Conservation (phyloP, 2,888 invertebrate species). For the Teleogryllus oceanicus region DNA sequence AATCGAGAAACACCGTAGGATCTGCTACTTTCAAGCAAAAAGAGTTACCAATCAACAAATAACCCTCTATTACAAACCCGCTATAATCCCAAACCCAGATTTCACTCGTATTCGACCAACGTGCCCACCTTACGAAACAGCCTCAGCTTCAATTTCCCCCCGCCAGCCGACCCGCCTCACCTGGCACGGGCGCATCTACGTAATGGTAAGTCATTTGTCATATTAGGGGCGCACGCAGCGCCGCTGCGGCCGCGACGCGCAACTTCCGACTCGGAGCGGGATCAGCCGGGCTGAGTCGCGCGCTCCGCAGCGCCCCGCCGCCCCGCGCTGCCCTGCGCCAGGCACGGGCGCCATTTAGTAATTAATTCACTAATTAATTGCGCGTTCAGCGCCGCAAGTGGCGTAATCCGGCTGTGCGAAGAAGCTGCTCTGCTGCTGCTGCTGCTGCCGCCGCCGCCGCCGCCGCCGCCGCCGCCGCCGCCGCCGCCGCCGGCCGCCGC, state of each 20-base stretch:
- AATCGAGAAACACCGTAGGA: no score
- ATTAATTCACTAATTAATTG: slow-evolving; percentile 34
- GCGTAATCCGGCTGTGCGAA: not conserved
- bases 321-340: not conserved
- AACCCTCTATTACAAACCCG: no score
- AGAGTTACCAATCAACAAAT: no score
- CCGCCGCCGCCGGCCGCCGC: not conserved
- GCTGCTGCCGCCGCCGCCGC: not conserved
- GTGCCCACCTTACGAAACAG: no score
- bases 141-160: no score
- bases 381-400: slow-evolving; percentile 18
- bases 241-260: not conserved
- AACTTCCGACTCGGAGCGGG: not conserved
- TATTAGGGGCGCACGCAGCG: not conserved
- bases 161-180: no score
- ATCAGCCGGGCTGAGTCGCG: not conserved
- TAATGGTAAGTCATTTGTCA: not conserved
- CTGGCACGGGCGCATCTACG: no score
- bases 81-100: no score
- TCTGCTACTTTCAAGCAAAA: no score
- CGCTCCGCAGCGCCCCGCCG: not conserved
- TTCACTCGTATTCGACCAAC: no score
- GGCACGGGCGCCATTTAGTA: slow-evolving; percentile 24
- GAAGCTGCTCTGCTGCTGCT: not conserved
- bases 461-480: not conserved